Evolutionary conservation across 35 echinoderm and acorn worm genomes (phyloP).

Genomic region (Heliocidaris tuberculata): DNA sequence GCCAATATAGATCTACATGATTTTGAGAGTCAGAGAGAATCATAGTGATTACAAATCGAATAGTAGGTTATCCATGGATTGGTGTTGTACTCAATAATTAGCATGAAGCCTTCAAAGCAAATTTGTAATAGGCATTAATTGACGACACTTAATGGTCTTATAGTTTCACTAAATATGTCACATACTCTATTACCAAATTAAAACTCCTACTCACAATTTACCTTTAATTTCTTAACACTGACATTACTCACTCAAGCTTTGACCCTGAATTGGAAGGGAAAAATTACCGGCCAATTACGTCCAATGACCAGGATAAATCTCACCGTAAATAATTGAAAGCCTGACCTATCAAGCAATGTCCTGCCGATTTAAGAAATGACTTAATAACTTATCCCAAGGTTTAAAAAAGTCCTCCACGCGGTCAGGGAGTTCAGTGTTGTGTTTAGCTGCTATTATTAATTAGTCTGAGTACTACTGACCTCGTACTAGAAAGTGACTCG

Average conservation of each 20-base stretch:
- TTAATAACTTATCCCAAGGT: not conserved
- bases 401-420: not conserved
- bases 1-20: too few species aligned
- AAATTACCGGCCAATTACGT: constrained; percentile 1
- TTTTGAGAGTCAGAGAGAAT: too few species aligned
- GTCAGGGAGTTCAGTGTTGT: not conserved
- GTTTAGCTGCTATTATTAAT: not conserved
- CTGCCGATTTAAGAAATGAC: not conserved
- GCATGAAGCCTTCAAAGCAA: too few species aligned
- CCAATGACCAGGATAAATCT: not conserved
- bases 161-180: not conserved
- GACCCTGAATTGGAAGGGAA: not conserved
- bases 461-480: not conserved
- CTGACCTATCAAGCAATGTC: not conserved
- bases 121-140: too few species aligned
- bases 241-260: not conserved
- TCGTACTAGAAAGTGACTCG: not conserved
- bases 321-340: not conserved
- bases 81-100: too few species aligned
- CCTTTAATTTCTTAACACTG: not conserved
- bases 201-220: not conserved
- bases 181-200: not conserved
- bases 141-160: too few species aligned
- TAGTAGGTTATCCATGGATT: too few species aligned
- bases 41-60: too few species aligned